A percentile compares a stretch with the other conserved stretches of the same genome.
Evolutionary conservation across 2,113 vertebrate species (phyloP).

Genomic region (Crotalus tigris): DNA sequence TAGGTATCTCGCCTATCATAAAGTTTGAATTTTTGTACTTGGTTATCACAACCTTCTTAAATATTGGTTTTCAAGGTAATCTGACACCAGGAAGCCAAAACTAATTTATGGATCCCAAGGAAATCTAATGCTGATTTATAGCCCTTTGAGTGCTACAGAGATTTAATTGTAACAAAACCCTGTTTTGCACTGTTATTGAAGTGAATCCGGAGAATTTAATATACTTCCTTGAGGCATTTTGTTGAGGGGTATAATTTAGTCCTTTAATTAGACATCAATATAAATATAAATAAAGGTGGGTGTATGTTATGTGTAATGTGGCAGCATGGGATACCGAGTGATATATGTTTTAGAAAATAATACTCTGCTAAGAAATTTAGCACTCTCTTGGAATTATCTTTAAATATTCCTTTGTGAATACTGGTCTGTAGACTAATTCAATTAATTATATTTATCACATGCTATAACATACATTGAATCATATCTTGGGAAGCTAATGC

Average conservation of each 20-base stretch:
- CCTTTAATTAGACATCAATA: not conserved
- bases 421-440: not conserved
- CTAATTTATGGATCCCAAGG: not conserved
- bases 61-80: not conserved
- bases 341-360: not conserved
- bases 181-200: not conserved
- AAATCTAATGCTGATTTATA: slow-evolving; percentile 9
- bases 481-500: not conserved
- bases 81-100: not conserved
- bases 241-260: not conserved
- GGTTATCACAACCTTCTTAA: not conserved
- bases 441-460: not conserved
- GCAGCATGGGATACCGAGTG: not conserved
- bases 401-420: not conserved
- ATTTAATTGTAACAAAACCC: slow-evolving; percentile 10
- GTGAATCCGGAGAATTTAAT: slow-evolving; percentile 1
- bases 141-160: not conserved
- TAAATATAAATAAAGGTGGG: not conserved
- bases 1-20: not conserved
- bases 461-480: not conserved
- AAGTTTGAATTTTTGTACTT: not conserved
- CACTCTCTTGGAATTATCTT: not conserved
- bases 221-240: not conserved
- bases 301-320: not conserved
- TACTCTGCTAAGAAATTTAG: not conserved